Evolutionary conservation across 2,113 vertebrate genomes (phyloP).

Genomic region (Gyps fulvus): DNA sequence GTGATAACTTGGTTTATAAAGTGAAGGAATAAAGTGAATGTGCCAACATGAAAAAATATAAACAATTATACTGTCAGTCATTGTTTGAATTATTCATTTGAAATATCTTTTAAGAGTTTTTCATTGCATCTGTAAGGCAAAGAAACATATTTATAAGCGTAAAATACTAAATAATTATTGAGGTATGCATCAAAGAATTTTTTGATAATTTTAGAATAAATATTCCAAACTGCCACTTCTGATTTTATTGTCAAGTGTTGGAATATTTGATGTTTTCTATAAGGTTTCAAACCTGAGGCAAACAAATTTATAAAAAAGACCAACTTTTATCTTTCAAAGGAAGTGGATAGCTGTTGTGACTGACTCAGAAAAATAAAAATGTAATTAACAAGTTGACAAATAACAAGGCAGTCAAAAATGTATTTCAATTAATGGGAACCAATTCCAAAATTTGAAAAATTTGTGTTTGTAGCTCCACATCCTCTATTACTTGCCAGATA

Average conservation of each 20-base stretch:
- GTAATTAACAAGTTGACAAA: background rate
- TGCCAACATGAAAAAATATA: conserved; percentile 32
- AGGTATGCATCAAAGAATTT: conserved; percentile 37
- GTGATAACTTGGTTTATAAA: conserved; percentile 15
- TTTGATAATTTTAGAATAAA: conserved; percentile 47
- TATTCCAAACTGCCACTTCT: background rate
- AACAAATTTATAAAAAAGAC: background rate
- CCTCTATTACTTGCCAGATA: background rate
- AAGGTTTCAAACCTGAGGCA: conserved; percentile 13
- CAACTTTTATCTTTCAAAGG: conserved; percentile 27
- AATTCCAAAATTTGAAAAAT: background rate
- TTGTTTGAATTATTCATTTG: conserved; percentile 63
- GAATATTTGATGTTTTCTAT: conserved; percentile 35
- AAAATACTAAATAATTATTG: conserved; percentile 52
- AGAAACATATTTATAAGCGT: conserved; percentile 19
- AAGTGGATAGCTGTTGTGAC: background rate
- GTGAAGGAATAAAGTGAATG: conserved; percentile 21
- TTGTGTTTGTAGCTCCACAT: background rate
- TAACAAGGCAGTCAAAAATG: background rate
- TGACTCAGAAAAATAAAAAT: background rate
- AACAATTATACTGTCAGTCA: conserved; percentile 53
- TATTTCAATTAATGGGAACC: background rate
- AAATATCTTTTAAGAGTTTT: conserved; percentile 51
- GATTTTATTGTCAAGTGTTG: conserved; percentile 27
- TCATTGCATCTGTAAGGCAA: conserved; percentile 8